These are phyloP conservation scores for Hermaeophaga mercurialis DNA, from an alignment of 2,888 invertebrate species.

Conservation along the genomic window DNA sequence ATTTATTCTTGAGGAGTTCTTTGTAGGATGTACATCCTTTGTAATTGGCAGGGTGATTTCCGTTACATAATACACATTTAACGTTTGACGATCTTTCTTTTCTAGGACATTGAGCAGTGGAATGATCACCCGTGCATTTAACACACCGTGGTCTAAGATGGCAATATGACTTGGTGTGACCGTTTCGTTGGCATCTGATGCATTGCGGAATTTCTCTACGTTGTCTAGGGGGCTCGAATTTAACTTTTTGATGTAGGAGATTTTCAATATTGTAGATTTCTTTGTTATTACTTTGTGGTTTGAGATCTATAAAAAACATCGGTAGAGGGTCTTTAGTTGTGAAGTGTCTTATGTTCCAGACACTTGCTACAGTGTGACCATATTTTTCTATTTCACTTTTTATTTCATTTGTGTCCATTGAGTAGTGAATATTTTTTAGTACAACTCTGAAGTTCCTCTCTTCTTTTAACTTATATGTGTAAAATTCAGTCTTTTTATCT, in stretches of 20 bases:
- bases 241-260: background rate
- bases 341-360: background rate
- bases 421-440: background rate
- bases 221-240: background rate
- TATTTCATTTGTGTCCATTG: background rate
- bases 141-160: too few relatives aligned
- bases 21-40: background rate
- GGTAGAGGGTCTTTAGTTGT: background rate
- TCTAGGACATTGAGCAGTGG: too few relatives aligned
- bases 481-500: background rate
- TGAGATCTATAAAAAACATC: background rate
- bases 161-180: background rate
- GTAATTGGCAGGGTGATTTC: background rate
- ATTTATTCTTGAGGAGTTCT: background rate
- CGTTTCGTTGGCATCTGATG: too few relatives aligned
- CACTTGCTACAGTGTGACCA: background rate
- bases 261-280: background rate
- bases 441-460: background rate
- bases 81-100: background rate
- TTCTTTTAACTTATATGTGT: background rate
- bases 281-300: background rate
- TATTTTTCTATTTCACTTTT: background rate
- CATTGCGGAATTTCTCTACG: too few relatives aligned
- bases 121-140: too few relatives aligned
- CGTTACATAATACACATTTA: too few relatives aligned